A percentile compares a stretch with the other conserved stretches of the same genome.
Evolutionary conservation across 1,140 invertebrate species (phyloP).

Genomic region (Drosophila biarmipes): DNA sequence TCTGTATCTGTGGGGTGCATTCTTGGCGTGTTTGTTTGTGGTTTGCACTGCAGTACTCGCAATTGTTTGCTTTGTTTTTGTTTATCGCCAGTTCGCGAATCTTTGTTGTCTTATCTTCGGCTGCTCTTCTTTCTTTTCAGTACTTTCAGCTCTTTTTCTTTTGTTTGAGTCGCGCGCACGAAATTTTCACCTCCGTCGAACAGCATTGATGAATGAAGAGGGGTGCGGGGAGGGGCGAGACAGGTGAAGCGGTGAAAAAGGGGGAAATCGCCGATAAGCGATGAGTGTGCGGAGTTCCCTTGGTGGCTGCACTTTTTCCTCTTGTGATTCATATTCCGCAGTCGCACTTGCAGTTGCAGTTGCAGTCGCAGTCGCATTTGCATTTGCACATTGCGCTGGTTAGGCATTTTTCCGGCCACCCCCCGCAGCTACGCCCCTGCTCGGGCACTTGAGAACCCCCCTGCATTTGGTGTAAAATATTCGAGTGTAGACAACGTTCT

Average conservation of each 20-base stretch:
- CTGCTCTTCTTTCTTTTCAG: slow-evolving; percentile 19
- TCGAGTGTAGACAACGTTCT: slow-evolving; percentile 51
- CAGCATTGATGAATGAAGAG: slow-evolving; percentile 70
- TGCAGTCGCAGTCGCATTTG: slow-evolving; percentile 55
- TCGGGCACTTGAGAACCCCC: slow-evolving; percentile 5
- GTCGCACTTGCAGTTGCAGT: slow-evolving; percentile 46
- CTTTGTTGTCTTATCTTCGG: slow-evolving; percentile 44
- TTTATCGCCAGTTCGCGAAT: slow-evolving; percentile 59
- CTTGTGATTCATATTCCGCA: slow-evolving; percentile 63
- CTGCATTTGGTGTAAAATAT: slow-evolving; percentile 65
- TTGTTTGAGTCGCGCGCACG: slow-evolving; percentile 62
- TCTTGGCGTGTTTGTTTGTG: slow-evolving; percentile 47
- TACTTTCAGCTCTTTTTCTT: slow-evolving; percentile 17
- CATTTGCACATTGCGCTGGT: slow-evolving; percentile 72
- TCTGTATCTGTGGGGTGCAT: slow-evolving; percentile 44
- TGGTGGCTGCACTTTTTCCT: slow-evolving; percentile 40
- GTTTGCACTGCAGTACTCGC: slow-evolving; percentile 23
- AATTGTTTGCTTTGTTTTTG: slow-evolving; percentile 49
- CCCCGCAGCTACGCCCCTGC: background rate
- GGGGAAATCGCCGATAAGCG: slow-evolving; percentile 53
- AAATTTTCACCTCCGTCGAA: slow-evolving; percentile 58
- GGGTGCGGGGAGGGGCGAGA: background rate
- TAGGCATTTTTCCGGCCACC: slow-evolving; percentile 59
- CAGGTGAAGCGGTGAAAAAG: slow-evolving; percentile 3
- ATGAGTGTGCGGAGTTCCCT: slow-evolving; percentile 70